These are phyloP conservation scores for Clarias macrocephalus DNA, from an alignment of 2,113 vertebrate species.

Conservation along the genomic window DNA sequence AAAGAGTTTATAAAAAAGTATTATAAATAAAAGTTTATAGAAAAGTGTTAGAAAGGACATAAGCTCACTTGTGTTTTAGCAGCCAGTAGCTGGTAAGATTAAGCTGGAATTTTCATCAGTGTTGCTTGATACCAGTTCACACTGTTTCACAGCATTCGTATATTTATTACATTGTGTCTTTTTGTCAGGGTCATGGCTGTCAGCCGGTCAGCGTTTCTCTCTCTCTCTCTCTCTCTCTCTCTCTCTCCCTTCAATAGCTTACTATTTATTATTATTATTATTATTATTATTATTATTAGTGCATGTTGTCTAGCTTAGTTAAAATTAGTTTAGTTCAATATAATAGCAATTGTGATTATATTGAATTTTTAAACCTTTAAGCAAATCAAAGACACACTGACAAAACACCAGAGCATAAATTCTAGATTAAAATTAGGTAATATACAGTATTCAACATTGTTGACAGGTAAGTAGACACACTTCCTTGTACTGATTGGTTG, in stretches of 20 bases:
- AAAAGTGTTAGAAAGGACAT: too few relatives aligned
- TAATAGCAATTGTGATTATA: not conserved
- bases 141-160: not conserved
- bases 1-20: too few relatives aligned
- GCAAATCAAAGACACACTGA: not conserved
- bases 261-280: not conserved
- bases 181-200: not conserved
- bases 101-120: not conserved
- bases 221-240: too few relatives aligned
- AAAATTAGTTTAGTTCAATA: not conserved
- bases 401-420: not conserved
- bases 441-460: not conserved
- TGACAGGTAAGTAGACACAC: not conserved
- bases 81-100: not conserved
- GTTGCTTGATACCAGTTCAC: not conserved
- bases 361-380: not conserved
- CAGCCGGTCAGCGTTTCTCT: not conserved
- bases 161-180: slow-evolving; percentile 2
- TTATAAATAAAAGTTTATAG: too few relatives aligned
- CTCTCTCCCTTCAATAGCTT: not conserved
- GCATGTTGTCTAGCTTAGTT: not conserved
- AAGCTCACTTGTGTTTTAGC: not conserved
- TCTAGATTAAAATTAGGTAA: not conserved
- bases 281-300: not conserved
- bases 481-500: not conserved